Percentiles rank a stretch among this genome's conserved stretches.
Evolutionary conservation across 2,797 vertebrate species (phyloP).

Genomic region (Scarus forsteni): DNA sequence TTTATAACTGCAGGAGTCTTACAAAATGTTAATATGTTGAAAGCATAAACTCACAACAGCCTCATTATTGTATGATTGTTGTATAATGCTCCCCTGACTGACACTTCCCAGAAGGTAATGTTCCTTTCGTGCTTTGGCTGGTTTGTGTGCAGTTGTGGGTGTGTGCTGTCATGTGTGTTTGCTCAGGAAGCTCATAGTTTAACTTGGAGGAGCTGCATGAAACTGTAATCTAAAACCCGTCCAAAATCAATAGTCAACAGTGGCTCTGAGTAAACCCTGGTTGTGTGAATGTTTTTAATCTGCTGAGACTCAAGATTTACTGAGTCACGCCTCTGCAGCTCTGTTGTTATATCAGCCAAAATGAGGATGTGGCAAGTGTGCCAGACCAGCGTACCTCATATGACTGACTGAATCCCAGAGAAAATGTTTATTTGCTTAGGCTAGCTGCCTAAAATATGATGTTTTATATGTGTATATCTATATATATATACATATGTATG

Average conservation of each 20-base stretch:
- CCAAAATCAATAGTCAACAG: slow-evolving; percentile 49
- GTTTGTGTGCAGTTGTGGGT: slow-evolving; percentile 6
- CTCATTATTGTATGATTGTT: no score
- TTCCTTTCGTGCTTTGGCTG: not conserved
- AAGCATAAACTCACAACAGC: no score
- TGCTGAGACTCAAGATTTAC: not conserved
- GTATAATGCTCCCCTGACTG: no score
- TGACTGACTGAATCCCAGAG: no score
- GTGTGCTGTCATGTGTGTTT: slow-evolving; percentile 59
- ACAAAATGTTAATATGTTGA: no score
- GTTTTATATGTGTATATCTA: no score
- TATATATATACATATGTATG: no score
- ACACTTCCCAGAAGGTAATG: not conserved
- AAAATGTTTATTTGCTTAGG: not conserved
- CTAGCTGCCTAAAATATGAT: no score
- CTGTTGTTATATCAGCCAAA: not conserved
- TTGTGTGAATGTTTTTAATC: slow-evolving; percentile 17
- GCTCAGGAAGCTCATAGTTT: slow-evolving; percentile 45
- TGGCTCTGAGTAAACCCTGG: slow-evolving; percentile 24
- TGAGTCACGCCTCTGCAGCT: not conserved
- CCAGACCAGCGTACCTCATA: no score
- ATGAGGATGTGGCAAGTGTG: not conserved
- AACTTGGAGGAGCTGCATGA: slow-evolving; percentile 28
- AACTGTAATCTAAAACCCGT: not conserved
- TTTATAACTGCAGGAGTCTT: no score